Evolutionary conservation across 2,888 invertebrate genomes (phyloP).

Genomic region (Seladonia tumulorum): DNA sequence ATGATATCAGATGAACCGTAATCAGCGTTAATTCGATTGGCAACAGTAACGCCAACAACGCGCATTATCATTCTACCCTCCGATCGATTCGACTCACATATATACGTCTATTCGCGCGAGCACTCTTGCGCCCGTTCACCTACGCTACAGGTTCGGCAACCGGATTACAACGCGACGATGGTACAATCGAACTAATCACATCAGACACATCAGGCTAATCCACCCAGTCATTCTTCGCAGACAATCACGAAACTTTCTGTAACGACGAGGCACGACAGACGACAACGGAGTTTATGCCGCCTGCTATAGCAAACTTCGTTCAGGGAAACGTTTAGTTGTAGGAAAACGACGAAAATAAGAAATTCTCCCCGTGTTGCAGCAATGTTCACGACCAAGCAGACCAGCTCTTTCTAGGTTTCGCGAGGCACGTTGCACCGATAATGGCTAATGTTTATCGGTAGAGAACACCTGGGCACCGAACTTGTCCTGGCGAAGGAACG

Average conservation of each 20-base stretch:
- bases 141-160: slow-evolving; percentile 24
- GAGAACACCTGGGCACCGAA: slow-evolving; percentile 43
- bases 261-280: neutral
- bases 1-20: slow-evolving; percentile 57
- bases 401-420: neutral
- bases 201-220: slow-evolving; percentile 48
- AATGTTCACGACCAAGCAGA: neutral
- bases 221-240: slow-evolving; percentile 16
- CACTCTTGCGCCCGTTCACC: neutral
- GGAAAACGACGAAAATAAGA: neutral
- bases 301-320: neutral
- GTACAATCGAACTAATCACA: slow-evolving; percentile 43
- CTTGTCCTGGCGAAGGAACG: slow-evolving; percentile 24
- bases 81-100: slow-evolving; percentile 54
- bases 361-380: neutral
- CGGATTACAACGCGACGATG: slow-evolving; percentile 45
- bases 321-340: too few species aligned
- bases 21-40: slow-evolving; percentile 61
- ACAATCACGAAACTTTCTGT: neutral
- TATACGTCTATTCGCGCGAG: neutral
- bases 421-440: slow-evolving; percentile 11
- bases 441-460: slow-evolving; percentile 60
- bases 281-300: neutral
- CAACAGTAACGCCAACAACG: slow-evolving; percentile 52
- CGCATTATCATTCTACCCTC: slow-evolving; percentile 48